These are phyloP conservation scores for Bombus waltoni DNA, from an alignment of 1,140 invertebrate genomes.

Conservation along the genomic window DNA sequence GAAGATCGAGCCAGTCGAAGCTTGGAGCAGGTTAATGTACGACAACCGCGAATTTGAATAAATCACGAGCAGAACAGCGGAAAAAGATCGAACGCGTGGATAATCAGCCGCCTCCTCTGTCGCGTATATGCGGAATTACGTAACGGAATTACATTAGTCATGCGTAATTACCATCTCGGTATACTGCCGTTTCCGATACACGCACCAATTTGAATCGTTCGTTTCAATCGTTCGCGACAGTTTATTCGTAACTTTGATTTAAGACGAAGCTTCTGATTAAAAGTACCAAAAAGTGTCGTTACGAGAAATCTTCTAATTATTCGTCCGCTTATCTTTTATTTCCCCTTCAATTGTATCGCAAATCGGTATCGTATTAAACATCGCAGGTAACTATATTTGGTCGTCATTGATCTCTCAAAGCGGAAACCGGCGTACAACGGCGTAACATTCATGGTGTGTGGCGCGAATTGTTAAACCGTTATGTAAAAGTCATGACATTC, in stretches of 20 bases:
- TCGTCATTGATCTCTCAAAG: constrained; percentile 9
- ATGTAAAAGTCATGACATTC: constrained; percentile 66
- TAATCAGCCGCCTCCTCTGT: neutral
- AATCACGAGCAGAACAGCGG: too few species aligned
- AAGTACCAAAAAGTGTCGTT: neutral
- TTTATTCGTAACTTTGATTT: too few species aligned
- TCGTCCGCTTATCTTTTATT: neutral
- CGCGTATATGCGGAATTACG: neutral
- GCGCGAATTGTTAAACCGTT: constrained; percentile 54
- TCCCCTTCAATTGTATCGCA: too few species aligned
- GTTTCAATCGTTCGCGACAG: neutral
- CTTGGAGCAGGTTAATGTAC: neutral
- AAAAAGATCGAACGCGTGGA: neutral
- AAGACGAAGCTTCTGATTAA: neutral
- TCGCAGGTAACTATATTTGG: neutral
- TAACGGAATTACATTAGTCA: neutral
- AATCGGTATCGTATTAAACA: neutral
- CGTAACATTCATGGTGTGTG: neutral
- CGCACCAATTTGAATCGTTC: neutral
- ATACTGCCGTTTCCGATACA: neutral
- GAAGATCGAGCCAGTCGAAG: neutral
- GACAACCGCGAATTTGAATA: neutral
- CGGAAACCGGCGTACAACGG: constrained; percentile 42
- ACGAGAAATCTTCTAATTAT: neutral
- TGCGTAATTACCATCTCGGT: neutral